Evolutionary conservation across 2,113 vertebrate genomes (phyloP), one percentile per base, ranked within the genome.

Genomic region (Electrona antarctica): DNA sequence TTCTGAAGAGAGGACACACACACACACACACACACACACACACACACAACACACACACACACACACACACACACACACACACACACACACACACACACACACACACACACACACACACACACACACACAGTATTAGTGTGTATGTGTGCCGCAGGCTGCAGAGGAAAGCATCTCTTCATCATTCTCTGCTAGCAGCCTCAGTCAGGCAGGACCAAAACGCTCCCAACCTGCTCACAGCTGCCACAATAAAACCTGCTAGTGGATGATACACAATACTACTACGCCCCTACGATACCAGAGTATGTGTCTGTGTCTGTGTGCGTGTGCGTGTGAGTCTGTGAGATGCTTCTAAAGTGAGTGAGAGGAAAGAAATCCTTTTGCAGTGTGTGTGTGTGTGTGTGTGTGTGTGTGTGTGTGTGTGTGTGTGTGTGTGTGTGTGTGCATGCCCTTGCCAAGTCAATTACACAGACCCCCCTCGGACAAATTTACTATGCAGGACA

Each of bases 401-500:
- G 33, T 33, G 7, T 60, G 50, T 54, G n/a, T 49, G 61, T 7
- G 45, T 41, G 0, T 66, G 51, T 54, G 33, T 66, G 50, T 49
- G 60, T 63, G 21, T 78, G 64, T 79, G 51, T 85, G 67, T 80
- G 78, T 65, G 58, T 79, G 73, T 49, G 10, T 7, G 3, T 74
- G 64, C 49, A 10, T 84, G 86, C 77, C 81, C 83, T 86, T 87
- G 82, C 87, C 81, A 84, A 89, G 81, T 88, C 77, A 85, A 79
- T 85, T 81, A 86, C 70, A 84, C 79, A 85, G 63, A 21, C 51
- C 54, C 54, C 64, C 15, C 52, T 60, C 64, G 69, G 80, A 85
- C 83, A 83, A 80, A 79, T 85, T 88, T 84, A 84, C 82, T 83
- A 87, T 87, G 85, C 85, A 87, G 87, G 89, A 89, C 88, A 88